Percentiles rank a stretch among this genome's conserved stretches.
These are phyloP conservation scores for Pyrochroa serraticornis DNA, from an alignment of 2,888 invertebrate genomes.

Conservation along the genomic window DNA sequence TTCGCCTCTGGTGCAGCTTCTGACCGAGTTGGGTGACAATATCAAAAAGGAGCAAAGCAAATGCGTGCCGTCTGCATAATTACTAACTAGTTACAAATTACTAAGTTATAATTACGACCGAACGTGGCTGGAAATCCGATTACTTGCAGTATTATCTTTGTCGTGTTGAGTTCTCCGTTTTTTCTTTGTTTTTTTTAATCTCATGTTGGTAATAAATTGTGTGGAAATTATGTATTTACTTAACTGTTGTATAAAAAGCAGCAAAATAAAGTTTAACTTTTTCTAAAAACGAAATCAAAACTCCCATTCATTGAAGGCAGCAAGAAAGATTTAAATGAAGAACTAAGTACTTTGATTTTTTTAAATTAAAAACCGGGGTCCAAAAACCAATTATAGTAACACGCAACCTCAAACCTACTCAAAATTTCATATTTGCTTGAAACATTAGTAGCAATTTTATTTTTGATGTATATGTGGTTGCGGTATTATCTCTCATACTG, in stretches of 20 bases:
- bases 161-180: too few relatives aligned
- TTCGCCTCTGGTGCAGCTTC: slow-evolving; percentile 25
- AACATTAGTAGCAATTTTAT: too few relatives aligned
- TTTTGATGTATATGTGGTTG: too few relatives aligned
- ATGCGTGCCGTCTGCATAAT: not conserved
- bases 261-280: slow-evolving; percentile 20
- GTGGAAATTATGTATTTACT: slow-evolving; percentile 6
- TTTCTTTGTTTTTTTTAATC: slow-evolving; percentile 3
- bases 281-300: slow-evolving; percentile 7
- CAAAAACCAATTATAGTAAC: too few relatives aligned
- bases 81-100: slow-evolving; percentile 9
- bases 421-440: too few relatives aligned
- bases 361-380: too few relatives aligned
- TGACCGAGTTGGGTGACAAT: slow-evolving; percentile 23
- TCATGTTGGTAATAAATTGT: slow-evolving; percentile 12
- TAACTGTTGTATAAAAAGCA: slow-evolving; percentile 24
- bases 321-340: too few relatives aligned
- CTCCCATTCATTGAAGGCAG: too few relatives aligned
- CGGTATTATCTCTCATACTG: too few relatives aligned
- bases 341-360: too few relatives aligned
- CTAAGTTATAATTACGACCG: slow-evolving; percentile 5
- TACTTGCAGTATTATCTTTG: slow-evolving; percentile 8
- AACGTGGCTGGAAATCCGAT: slow-evolving; percentile 22
- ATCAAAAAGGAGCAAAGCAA: slow-evolving; percentile 15
- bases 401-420: too few relatives aligned